Evolutionary conservation across 1,140 invertebrate species (phyloP), one percentile per base, ranked within the genome.

Genomic region (Coptotermes formosanus): DNA sequence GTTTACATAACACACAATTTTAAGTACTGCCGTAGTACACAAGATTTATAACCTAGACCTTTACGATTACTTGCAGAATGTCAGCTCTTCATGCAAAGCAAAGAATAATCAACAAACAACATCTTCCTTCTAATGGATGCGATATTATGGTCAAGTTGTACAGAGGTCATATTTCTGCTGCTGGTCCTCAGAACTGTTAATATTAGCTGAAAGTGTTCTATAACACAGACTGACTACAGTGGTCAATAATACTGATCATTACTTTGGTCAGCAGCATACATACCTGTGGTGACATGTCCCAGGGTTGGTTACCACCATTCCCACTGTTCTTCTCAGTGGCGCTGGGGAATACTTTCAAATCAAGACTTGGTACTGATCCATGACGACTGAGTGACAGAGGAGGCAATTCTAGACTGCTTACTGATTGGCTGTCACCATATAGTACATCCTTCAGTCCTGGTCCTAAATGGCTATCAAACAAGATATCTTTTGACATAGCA

Each of bases 341-440:
- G 87, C 91, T 90, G 86, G 88, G 91, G n/a, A 85, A 82, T n/a
- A 86, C 86, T 87, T 92, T 92, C 85, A 92, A 89, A 90, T 93
- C 91, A 87, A 92, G 90, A 88, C 92, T 93, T 84, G 91, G 91
- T 86, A 92, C 90, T 84, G 92, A 92, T 87, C 90, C 90, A 87
- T 91, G 92, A 86, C 91, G 88, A 88, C 90, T 90, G 87, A 92
- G 89, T 87, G 89, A 88, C 87, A 89, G 89, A 14, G 89, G 82
- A 84, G 89, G 86, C 84, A 91, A 88, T 87, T 92, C 89, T 89
- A 91, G 89, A 88, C 90, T 91, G 88, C 90, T 91, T 55, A 91
- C 88, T 82, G 90, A 92, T 87, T 91, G 88, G 82, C 88, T 88
- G 89, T 92, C 91, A 88, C 89, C 38, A 90, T 88, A 86, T 89